A percentile compares a stretch with the other conserved stretches of the same genome.
phyloP scores from a whole-genome alignment of 2,113 vertebrate genomes.

The Illadopsis cleaveri region DNA sequence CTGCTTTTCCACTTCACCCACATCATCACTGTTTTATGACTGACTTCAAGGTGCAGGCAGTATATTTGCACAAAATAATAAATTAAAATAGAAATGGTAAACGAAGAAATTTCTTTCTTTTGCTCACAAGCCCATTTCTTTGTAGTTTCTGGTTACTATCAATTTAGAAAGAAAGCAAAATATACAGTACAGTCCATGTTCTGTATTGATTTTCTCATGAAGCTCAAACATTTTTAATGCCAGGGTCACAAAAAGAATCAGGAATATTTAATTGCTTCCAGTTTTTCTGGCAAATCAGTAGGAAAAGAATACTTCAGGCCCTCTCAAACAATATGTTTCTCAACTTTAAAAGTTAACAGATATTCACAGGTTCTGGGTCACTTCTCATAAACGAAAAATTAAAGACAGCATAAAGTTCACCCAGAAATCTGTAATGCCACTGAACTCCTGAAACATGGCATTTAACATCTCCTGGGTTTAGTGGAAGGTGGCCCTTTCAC shows the following conservation, averaged over 20 bases:
- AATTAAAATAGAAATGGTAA: constrained; percentile 17
- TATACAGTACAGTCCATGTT: background rate
- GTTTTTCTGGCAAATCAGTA: background rate
- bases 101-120: background rate
- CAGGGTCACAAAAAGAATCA: background rate
- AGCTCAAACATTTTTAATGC: background rate
- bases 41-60: background rate
- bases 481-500: background rate
- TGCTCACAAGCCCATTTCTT: background rate
- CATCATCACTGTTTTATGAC: background rate
- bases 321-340: background rate
- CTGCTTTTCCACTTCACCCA: constrained; percentile 21
- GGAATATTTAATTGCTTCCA: constrained; percentile 15
- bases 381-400: background rate
- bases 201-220: background rate
- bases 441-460: background rate
- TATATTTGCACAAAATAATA: constrained; percentile 2
- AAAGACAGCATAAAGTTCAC: background rate
- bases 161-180: background rate
- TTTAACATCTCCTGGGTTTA: background rate
- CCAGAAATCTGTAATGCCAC: background rate
- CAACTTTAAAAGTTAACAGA: background rate
- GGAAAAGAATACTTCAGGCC: background rate
- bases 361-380: background rate
- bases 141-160: background rate